phyloP scores from a whole-genome alignment of 2,113 vertebrate genomes.

The Circaetus cinerascens region DNA sequence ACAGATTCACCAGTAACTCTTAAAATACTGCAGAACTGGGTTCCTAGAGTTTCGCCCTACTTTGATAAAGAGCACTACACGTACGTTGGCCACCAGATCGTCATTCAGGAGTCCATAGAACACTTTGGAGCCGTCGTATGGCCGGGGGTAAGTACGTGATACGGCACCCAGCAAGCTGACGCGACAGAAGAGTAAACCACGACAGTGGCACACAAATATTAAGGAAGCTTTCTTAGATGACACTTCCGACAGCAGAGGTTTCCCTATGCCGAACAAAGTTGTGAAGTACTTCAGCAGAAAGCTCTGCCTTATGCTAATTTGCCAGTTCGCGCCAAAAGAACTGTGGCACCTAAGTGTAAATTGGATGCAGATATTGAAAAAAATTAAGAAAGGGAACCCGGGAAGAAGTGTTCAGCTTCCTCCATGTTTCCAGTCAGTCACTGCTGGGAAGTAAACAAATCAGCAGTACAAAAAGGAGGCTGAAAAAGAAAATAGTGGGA shows the following conservation, averaged over 20 bases:
- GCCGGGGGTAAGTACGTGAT: constrained; percentile 70
- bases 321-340: not conserved
- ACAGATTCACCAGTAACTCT: constrained; percentile 59
- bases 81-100: constrained; percentile 68
- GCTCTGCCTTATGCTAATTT: not conserved
- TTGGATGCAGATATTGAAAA: not conserved
- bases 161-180: not conserved
- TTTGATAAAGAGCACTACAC: constrained; percentile 75
- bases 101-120: constrained; percentile 79
- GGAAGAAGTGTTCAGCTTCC: not conserved
- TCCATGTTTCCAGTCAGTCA: not conserved
- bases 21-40: constrained; percentile 66
- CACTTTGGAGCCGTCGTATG: constrained; percentile 74
- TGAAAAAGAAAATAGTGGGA: not conserved
- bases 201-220: not conserved
- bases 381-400: not conserved
- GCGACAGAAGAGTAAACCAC: not conserved
- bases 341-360: not conserved
- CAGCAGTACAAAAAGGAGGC: not conserved
- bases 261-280: not conserved
- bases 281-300: not conserved
- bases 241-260: not conserved
- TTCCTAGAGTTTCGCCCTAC: constrained; percentile 63
- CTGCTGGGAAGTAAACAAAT: not conserved
- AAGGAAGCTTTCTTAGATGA: not conserved